Conservation (phyloP, 2,888 invertebrate genomes). For the Meteorus cinctellus region DNA sequence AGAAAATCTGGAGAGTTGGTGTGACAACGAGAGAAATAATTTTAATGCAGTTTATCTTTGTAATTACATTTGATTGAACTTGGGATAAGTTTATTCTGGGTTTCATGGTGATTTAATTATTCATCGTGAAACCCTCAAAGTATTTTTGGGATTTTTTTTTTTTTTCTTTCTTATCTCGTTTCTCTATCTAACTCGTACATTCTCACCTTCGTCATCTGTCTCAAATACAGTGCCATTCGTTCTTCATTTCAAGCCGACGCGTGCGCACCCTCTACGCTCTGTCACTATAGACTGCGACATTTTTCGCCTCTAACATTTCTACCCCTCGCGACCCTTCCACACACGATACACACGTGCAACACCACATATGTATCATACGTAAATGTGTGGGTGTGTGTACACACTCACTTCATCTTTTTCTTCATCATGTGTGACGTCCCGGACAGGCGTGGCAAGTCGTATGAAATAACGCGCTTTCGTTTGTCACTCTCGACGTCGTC, state of each 20-base stretch:
- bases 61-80: not conserved
- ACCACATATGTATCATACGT: not conserved
- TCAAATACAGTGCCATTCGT: not conserved
- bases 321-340: not conserved
- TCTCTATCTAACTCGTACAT: not conserved
- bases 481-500: conserved; percentile 33
- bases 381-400: not conserved
- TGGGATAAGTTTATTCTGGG: not conserved
- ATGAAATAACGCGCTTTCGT: conserved; percentile 37
- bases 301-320: not conserved
- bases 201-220: conserved; percentile 16
- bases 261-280: not conserved
- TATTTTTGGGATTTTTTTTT: not conserved
- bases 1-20: not conserved
- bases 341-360: not conserved
- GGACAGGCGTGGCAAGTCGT: conserved; percentile 33
- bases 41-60: not conserved
- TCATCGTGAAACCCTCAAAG: not conserved
- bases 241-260: conserved; percentile 1
- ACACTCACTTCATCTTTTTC: conserved; percentile 18
- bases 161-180: not conserved
- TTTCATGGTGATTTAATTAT: not conserved
- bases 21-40: too few species aligned
- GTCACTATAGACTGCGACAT: conserved; percentile 22
- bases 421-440: conserved; percentile 19